phyloP scores from a whole-genome alignment of 1,140 invertebrate genomes.

The Aphis gossypii region DNA sequence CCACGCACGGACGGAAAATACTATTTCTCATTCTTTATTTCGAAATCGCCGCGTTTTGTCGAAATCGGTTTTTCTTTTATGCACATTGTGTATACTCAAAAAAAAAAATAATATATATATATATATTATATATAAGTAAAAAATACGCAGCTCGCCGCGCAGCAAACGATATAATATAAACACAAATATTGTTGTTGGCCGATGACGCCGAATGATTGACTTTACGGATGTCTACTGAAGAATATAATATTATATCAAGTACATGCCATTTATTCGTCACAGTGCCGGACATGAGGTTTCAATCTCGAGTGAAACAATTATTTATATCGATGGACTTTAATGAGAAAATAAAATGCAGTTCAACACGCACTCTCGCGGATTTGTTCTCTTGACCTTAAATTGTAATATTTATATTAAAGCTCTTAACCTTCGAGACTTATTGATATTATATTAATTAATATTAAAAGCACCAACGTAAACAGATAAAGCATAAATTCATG shows the following conservation, averaged over 20 bases:
- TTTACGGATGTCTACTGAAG: background rate
- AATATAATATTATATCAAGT: background rate
- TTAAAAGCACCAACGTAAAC: background rate
- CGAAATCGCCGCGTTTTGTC: constrained; percentile 15
- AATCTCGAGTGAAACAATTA: background rate
- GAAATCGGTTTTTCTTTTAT: constrained; percentile 32
- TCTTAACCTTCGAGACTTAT: background rate
- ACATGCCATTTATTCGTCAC: background rate
- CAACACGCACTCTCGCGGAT: background rate
- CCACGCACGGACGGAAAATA: constrained; percentile 26
- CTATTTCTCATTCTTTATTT: constrained; percentile 30
- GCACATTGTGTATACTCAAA: background rate
- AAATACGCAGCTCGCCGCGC: background rate
- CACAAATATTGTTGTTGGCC: background rate
- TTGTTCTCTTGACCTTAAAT: background rate
- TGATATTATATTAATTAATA: background rate
- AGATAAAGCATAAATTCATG: background rate
- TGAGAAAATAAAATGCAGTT: background rate
- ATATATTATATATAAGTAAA: background rate
- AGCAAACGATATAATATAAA: background rate
- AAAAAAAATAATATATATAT: background rate
- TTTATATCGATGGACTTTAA: background rate
- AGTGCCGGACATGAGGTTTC: background rate
- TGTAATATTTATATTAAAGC: background rate
- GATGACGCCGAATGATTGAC: background rate